Percentiles rank a stretch among this genome's conserved stretches.
phyloP scores from a whole-genome alignment of 2,797 vertebrate species.

The Borostomias antarcticus region DNA sequence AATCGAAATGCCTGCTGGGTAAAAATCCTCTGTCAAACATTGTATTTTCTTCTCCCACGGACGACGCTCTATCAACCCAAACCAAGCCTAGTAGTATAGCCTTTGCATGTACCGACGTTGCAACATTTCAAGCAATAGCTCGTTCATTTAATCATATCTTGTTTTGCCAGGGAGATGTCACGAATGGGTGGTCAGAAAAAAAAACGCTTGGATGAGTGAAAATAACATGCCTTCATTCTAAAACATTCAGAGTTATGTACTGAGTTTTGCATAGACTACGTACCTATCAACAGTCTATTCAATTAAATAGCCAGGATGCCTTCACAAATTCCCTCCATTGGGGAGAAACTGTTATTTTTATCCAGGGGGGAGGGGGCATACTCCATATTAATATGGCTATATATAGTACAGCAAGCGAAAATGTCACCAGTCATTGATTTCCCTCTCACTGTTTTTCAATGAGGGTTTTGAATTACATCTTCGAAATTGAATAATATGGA shows the following conservation, averaged over 20 bases:
- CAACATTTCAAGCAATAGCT: not conserved
- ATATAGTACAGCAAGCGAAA: constrained; percentile 14
- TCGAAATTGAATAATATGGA: too few species aligned
- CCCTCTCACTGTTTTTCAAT: not conserved
- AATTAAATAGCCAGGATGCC: not conserved
- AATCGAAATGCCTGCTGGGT: constrained; percentile 12
- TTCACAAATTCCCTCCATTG: not conserved
- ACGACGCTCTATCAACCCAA: constrained; percentile 8
- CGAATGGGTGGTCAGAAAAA: not conserved
- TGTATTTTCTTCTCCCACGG: not conserved
- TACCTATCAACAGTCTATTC: too few species aligned
- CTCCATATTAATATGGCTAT: constrained; percentile 25
- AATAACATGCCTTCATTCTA: constrained; percentile 3
- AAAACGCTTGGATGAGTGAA: not conserved
- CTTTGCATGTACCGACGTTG: not conserved
- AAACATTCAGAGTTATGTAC: not conserved
- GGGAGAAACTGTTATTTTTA: constrained; percentile 2
- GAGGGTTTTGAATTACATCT: constrained; percentile 19
- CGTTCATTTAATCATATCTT: not conserved
- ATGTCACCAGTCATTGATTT: constrained; percentile 9
- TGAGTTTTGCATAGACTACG: too few species aligned
- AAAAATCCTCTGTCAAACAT: constrained; percentile 3
- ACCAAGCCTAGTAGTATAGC: not conserved
- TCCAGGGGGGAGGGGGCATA: not conserved
- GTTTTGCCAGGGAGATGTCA: not conserved